These are phyloP conservation scores for Eueides isabella DNA, from an alignment of 1,140 invertebrate species.

Conservation along the genomic window DNA sequence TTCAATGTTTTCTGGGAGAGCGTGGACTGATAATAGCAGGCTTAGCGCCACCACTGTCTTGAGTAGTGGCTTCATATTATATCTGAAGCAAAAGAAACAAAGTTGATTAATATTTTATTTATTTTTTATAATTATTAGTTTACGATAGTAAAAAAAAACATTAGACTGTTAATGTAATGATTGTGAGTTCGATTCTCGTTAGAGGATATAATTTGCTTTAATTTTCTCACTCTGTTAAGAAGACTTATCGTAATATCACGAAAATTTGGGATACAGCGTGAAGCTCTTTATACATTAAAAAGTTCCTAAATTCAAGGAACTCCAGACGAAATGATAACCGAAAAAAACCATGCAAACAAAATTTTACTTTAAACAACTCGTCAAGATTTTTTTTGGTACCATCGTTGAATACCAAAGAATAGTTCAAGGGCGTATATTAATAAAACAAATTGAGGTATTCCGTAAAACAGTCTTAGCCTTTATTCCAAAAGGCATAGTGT, in stretches of 20 bases:
- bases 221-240: too few species aligned
- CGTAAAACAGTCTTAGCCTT: not conserved
- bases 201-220: too few species aligned
- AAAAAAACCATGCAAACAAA: conserved; percentile 13
- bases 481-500: not conserved
- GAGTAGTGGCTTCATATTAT: conserved; percentile 76
- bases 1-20: conserved; percentile 66
- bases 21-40: conserved; percentile 54
- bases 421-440: conserved; percentile 32
- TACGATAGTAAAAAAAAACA: too few species aligned
- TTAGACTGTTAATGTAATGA: too few species aligned
- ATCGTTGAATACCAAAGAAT: conserved; percentile 18
- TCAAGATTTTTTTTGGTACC: conserved; percentile 1
- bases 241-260: too few species aligned
- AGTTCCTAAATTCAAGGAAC: not conserved
- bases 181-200: too few species aligned
- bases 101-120: too few species aligned
- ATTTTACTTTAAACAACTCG: conserved; percentile 3
- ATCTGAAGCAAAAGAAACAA: conserved; percentile 62
- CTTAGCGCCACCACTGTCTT: conserved; percentile 65
- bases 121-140: too few species aligned
- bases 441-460: not conserved
- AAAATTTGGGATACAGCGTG: not conserved
- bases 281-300: not conserved
- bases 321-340: not conserved